These are phyloP conservation scores for Arizona elegans DNA, from an alignment of 2,113 vertebrate species.

Conservation along the genomic window DNA sequence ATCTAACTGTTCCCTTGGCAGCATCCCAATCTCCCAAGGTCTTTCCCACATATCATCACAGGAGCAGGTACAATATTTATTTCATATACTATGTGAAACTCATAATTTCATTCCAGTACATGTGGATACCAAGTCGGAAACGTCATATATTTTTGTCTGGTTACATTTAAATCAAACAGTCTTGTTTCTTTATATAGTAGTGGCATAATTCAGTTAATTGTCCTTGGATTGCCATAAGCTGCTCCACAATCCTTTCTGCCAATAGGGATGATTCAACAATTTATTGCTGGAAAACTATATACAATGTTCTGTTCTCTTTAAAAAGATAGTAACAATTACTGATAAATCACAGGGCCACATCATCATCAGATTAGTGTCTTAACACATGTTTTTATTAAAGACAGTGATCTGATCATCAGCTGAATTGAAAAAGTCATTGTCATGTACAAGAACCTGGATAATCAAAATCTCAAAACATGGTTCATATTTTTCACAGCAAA, in stretches of 20 bases:
- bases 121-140: not conserved
- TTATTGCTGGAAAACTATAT: constrained; percentile 44
- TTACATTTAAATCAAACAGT: not conserved
- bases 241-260: constrained; percentile 34
- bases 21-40: not conserved
- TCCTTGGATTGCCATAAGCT: constrained; percentile 22
- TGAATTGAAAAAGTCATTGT: not conserved
- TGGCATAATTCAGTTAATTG: constrained; percentile 33
- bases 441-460: accelerated
- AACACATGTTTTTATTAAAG: constrained; percentile 11
- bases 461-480: not conserved
- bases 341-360: constrained; percentile 24
- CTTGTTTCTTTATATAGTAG: not conserved
- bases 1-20: not conserved
- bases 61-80: constrained; percentile 1
- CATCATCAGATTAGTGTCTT: constrained; percentile 42
- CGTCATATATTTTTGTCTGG: not conserved
- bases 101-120: not conserved
- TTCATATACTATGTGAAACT: not conserved
- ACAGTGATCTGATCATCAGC: constrained; percentile 27
- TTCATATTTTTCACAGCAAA: not conserved
- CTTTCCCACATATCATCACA: not conserved
- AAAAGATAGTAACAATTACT: constrained; percentile 37
- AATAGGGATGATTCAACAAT: constrained; percentile 54
- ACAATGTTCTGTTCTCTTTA: constrained; percentile 41